Evolutionary conservation across 2,888 invertebrate genomes (phyloP).

Genomic region (Limnephilus marmoratus): DNA sequence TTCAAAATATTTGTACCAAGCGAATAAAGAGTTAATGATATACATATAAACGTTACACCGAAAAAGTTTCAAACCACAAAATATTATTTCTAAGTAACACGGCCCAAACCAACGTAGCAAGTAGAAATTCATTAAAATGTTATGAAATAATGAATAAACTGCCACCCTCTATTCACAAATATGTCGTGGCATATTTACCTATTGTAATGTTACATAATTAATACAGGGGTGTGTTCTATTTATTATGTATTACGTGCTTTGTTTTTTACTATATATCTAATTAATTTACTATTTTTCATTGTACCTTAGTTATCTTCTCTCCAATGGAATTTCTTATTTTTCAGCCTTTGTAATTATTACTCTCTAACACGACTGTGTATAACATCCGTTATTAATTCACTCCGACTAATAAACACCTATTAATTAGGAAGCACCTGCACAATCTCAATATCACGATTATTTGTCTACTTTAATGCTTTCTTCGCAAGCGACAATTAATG

Average conservation of each 20-base stretch:
- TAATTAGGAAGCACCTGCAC: neutral
- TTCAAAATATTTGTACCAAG: neutral
- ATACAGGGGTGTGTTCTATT: neutral
- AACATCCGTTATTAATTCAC: neutral
- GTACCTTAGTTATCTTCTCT: neutral
- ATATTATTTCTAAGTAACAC: too few species aligned
- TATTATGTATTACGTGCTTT: too few species aligned
- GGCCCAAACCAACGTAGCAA: too few species aligned
- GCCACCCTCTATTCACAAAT: too few species aligned
- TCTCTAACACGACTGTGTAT: neutral
- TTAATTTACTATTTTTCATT: neutral
- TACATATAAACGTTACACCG: too few species aligned
- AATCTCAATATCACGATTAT: neutral
- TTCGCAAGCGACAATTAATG: neutral
- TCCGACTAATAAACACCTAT: neutral
- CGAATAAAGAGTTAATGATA: neutral
- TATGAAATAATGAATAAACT: too few species aligned
- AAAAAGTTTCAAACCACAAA: too few species aligned
- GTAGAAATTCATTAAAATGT: too few species aligned
- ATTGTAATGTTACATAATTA: neutral
- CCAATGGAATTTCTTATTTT: neutral
- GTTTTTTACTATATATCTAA: too few species aligned
- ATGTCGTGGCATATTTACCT: too few species aligned
- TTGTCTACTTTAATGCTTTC: conserved; percentile 6
- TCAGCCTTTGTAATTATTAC: neutral